Base-by-base conservation (phyloP, 2,797 vertebrate genomes). In the Triplophysa bombifrons region DNA sequence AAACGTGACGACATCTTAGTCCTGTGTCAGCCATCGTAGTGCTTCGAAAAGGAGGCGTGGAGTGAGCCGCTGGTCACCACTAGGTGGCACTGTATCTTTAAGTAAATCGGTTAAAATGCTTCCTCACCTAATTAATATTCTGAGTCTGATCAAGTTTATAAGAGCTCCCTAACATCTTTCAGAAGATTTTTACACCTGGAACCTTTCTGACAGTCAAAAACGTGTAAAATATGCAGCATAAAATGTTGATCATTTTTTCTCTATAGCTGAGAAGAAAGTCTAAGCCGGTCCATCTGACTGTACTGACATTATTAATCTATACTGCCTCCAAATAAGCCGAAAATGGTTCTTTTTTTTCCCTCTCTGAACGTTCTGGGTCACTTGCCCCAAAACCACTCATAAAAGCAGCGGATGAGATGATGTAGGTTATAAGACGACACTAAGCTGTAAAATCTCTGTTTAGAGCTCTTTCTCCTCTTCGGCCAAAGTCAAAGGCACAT, bases 291-390 rank as follows among this genome's bases (percentile, higher is more conserved):
- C 68, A 55, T 72, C 58, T 64, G 48, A 78, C 12, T 0, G 7
- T 25, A 20, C 50, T 79, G 77, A 66, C 77, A 79, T 79, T 79
- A 79, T 79, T 79, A 79, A 79, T 72, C 77, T 79, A n/a, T 56
- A 58, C 56, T 69, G 60, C 77, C 77, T 79, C 71, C 77, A 79
- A 61, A 79, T 50, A 34, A 79, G 34, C 20, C 41, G 61, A 61
- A 72, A 72, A 79, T 58, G 22, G 48, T 65, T 72, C 34, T 8
- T 25, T 63, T 78, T 78, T 68, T 55, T 12, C 7, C 16, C 22
- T 27, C 51, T 14, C 60, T 13, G 48, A 56, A 66, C 22, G 64
- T 79, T 79, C 69, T 72, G 50, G 77, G 77, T 79, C 77, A 79
- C 77, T 72, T 66, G 61, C 69, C 61, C 77, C 69, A 72, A 70